Percentiles rank a stretch among this genome's conserved stretches.
Evolutionary conservation across 2,797 vertebrate genomes (phyloP).

Genomic region (Anabas testudineus): DNA sequence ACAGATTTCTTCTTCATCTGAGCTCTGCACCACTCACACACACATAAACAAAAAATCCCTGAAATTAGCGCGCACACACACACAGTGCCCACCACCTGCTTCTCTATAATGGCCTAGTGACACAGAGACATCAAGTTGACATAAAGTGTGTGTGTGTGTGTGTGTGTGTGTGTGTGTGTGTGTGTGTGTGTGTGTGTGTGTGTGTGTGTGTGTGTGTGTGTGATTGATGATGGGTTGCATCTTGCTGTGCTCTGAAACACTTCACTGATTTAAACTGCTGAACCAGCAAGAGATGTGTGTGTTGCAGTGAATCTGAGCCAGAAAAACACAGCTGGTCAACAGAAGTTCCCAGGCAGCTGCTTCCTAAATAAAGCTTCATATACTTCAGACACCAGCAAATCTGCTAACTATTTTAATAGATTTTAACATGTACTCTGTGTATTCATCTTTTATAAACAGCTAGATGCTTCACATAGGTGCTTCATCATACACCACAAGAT

Average conservation of each 20-base stretch:
- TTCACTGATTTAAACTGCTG: conserved; percentile 67
- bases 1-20: no score
- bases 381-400: conserved; percentile 14
- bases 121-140: no score
- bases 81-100: conserved; percentile 51
- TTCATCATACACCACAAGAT: no score
- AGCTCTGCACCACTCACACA: neutral
- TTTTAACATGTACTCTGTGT: no score
- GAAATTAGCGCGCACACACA: no score
- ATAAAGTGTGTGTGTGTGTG: neutral
- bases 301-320: conserved; percentile 47
- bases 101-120: conserved; percentile 42
- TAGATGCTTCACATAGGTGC: no score
- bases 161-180: conserved; percentile 19
- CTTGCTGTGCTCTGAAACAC: conserved; percentile 61
- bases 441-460: no score
- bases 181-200: conserved; percentile 18
- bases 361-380: conserved; percentile 49
- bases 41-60: conserved; percentile 19
- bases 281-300: conserved; percentile 54
- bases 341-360: conserved; percentile 65
- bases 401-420: conserved; percentile 11
- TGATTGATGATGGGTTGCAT: conserved; percentile 69
- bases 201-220: conserved; percentile 23
- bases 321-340: conserved; percentile 70